These are phyloP conservation scores for Hoplodrina blanda DNA, from an alignment of 2,888 invertebrate species.

Conservation along the genomic window DNA sequence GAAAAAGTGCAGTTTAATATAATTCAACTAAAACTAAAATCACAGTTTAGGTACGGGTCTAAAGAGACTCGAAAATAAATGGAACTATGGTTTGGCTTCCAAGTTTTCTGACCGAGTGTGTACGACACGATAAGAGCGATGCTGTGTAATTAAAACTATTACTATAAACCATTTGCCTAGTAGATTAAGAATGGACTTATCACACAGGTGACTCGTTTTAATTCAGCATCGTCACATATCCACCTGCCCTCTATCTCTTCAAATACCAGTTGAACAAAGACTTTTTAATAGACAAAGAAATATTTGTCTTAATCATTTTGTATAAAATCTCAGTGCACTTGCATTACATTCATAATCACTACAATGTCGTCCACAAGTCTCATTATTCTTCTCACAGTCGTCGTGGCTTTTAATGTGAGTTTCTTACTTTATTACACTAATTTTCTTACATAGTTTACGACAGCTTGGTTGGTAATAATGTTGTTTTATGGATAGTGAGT, in stretches of 20 bases:
- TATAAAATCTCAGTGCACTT: slow-evolving; percentile 59
- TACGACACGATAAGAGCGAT: not conserved
- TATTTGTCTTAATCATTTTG: slow-evolving; percentile 42
- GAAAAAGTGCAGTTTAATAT: too few species aligned
- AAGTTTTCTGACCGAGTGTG: not conserved
- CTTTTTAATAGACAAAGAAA: slow-evolving; percentile 47
- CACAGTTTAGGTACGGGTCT: not conserved
- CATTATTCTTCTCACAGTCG: slow-evolving; percentile 60
- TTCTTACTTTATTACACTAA: slow-evolving; percentile 26
- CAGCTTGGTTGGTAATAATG: not conserved
- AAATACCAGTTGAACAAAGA: slow-evolving; percentile 41
- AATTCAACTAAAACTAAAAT: not conserved
- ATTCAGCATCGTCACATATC: slow-evolving; percentile 10
- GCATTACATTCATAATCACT: slow-evolving; percentile 33
- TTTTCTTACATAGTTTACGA: slow-evolving; percentile 30
- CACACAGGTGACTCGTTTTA: slow-evolving; percentile 21
- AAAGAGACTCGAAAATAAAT: not conserved
- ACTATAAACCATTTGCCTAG: not conserved
- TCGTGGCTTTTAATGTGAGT: slow-evolving; percentile 67
- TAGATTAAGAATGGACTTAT: slow-evolving; percentile 18
- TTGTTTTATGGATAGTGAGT: slow-evolving; percentile 33
- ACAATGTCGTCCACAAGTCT: slow-evolving; percentile 67
- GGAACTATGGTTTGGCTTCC: not conserved
- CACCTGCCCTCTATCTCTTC: slow-evolving; percentile 51
- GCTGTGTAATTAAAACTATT: slow-evolving; percentile 5